Base-by-base conservation (phyloP, 2,797 vertebrate species). In the Peromyscus eremicus region DNA sequence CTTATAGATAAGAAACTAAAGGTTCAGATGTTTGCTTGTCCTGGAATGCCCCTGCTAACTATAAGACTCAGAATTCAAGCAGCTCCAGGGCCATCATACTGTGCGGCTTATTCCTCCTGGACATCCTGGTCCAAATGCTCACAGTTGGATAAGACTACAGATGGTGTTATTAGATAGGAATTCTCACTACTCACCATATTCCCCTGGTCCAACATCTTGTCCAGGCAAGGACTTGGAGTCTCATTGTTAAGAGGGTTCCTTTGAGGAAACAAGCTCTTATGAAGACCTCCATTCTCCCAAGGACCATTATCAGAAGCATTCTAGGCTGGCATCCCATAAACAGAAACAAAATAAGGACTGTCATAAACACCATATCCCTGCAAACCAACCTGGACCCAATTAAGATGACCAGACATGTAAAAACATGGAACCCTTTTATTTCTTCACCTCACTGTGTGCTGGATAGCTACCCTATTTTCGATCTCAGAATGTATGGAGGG, bases 281-380 rank as follows among this genome's bases (percentile, higher is more conserved):
- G 60, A 80, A 87, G 68, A 89, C 55, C 17, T 16, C 68, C 37
- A 46, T 49, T 90, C 25, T 4, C 27, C 32, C 14, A 88, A n/a
- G 40, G 83, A 14, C 14, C 62, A 60, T 57, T 81, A 17, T 21
- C 43, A 84, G 40, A 62, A 60, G 70, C 29, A 57, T 80, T 86
- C 66, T 16, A 43, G 68, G 62, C 11, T 88, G 73, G 79, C 19
- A 76, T n/a, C n/a, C 73, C 21, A 43, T 75, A 68, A 62, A 49
- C 17, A 87, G 89, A 80, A 95, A 80, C 34, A 92, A 93, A 88
- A 68, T 46, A 82, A 85, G 40, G 46, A 37, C 76, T 89, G 6
- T 3, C 43, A 57, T 86, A 90, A 84, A 60, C 5, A 84, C 0
- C 2, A 86, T 49, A 76, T 71, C 73, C 37, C 27, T 29, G 19